Conservation (phyloP, 1,140 invertebrate species). For the Platyscapa corneri region DNA sequence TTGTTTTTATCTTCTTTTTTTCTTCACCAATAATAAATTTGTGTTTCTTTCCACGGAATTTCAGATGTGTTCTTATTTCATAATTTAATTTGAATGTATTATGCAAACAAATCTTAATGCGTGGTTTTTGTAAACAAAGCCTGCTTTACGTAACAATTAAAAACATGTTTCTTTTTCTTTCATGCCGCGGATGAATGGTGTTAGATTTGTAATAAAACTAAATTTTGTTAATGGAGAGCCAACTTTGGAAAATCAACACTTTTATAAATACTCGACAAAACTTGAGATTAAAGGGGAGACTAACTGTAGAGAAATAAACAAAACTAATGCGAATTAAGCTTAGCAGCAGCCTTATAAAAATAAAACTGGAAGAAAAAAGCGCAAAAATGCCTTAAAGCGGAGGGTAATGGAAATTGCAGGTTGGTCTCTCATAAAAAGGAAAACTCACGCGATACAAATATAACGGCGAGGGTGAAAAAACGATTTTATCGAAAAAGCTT, state of each 20-base stretch:
- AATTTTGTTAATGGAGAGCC: too few relatives aligned
- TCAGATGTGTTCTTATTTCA: neutral
- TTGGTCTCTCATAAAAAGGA: neutral
- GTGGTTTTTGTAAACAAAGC: neutral
- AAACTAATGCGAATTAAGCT: neutral
- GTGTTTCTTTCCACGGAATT: neutral
- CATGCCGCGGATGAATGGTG: neutral
- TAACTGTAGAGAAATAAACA: neutral
- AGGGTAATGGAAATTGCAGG: neutral
- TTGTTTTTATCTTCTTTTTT: neutral
- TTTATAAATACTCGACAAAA: too few relatives aligned
- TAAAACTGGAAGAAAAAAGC: neutral
- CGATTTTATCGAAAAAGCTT: too few relatives aligned
- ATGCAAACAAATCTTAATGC: neutral
- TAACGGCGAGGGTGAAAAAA: constrained; percentile 46
- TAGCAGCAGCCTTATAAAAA: neutral
- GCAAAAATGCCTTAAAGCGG: neutral
- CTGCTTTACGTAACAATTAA: neutral
- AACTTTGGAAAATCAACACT: too few relatives aligned
- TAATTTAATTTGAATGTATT: neutral
- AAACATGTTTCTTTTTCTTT: neutral
- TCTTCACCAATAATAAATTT: neutral
- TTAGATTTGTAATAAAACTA: too few relatives aligned
- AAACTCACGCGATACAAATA: constrained; percentile 38
- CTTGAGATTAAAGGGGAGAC: neutral